Base-by-base conservation (phyloP, 2,888 invertebrate species). In the Polymixis flavicincta region DNA sequence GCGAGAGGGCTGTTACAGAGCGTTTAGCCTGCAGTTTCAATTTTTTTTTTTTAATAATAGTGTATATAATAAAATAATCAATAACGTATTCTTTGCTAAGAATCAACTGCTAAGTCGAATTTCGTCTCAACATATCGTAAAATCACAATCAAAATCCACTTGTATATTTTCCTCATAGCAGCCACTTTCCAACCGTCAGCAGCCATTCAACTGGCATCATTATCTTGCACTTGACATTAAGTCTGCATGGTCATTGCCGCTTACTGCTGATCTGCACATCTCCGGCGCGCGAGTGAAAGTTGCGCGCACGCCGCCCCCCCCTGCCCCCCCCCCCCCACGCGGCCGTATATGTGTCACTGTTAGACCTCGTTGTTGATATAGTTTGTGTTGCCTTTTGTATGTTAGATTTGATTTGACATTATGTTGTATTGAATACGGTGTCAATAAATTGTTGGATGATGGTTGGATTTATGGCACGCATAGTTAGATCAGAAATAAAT, bases 241-340 rank as follows among this genome's bases (percentile, higher is more conserved):
- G 88, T 85, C 85, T 82, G 92, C 92, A 92, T 93, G 94, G 95
- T 94, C 95, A 95, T 92, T 94, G 95, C 91, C 85, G 89, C 80
- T 85, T 93, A 94, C 91, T 78, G 85, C 82, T 65, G 85, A 82
- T 83, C 78, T 74, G 82, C 88, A 76, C 86, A 90, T 92, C 92
- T 91, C 91, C 87, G 88, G 88, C 90, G 89, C 89, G 92, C 92
- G 88, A 94, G 95, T 94, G 95, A 95, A 95, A 95, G 95, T 95
- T 92, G 90, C 87, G 80, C 83, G 78, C 85, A 60, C 75, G 57
- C 85, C 71, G 71, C 81, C 19, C 71, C 71, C 81, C 19, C 57
- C 75, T 70, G 79, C 71, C 55, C 60, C 60, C 83, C 79, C 73
- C 69, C 79, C 74, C 69, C 67, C 57, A 32, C 64, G 54, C 76